These are phyloP conservation scores for Xyrichtys novacula DNA, from an alignment of 2,797 vertebrate species.

Conservation along the genomic window DNA sequence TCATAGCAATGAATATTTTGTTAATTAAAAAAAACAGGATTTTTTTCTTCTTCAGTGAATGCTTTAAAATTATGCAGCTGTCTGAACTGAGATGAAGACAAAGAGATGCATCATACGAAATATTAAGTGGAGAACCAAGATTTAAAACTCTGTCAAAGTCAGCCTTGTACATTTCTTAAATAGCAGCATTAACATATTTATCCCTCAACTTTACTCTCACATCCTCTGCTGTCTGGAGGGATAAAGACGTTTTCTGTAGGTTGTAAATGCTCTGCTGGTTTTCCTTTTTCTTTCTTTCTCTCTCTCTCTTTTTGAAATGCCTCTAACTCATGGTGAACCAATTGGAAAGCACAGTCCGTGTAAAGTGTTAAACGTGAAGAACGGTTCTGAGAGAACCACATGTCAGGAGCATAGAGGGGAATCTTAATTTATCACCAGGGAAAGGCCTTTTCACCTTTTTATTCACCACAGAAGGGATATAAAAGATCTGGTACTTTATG, in stretches of 20 bases:
- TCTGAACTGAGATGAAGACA: too few relatives aligned
- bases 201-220: conserved; percentile 42
- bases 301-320: conserved; percentile 14
- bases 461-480: conserved; percentile 38
- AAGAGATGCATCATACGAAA: too few relatives aligned
- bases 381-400: conserved; percentile 39
- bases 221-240: conserved; percentile 12
- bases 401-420: conserved; percentile 60
- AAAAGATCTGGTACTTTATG: conserved; percentile 24
- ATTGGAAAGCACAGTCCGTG: conserved; percentile 55
- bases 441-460: conserved; percentile 52
- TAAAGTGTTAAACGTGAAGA: conserved; percentile 64
- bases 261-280: conserved; percentile 65
- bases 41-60: too few relatives aligned
- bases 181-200: conserved; percentile 43
- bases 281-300: conserved; percentile 9
- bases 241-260: conserved; percentile 61
- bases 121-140: too few relatives aligned
- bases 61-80: too few relatives aligned
- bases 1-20: too few relatives aligned
- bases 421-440: conserved; percentile 62
- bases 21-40: too few relatives aligned
- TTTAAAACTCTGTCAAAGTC: too few relatives aligned
- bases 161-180: background rate
- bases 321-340: conserved; percentile 37